Evolutionary conservation across 2,888 invertebrate species (phyloP).

Genomic region (Drosophila formosana): DNA sequence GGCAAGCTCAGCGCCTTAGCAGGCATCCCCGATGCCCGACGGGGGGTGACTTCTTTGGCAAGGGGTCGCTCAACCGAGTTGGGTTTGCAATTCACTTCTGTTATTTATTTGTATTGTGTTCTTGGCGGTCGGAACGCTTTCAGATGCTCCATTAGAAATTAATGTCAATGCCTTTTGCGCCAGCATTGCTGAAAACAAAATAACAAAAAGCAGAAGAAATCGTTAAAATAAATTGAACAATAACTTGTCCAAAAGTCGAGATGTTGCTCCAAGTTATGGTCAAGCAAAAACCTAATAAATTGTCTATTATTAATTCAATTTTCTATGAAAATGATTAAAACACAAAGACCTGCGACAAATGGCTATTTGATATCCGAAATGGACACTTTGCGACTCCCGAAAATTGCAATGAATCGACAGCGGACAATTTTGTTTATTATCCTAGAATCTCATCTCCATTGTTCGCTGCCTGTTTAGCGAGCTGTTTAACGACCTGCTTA

Average conservation of each 20-base stretch:
- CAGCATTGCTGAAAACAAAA: conserved; percentile 49
- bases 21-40: conserved; percentile 11
- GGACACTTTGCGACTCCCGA: neutral
- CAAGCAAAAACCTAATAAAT: conserved; percentile 12
- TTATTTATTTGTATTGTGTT: conserved; percentile 54
- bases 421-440: conserved; percentile 6
- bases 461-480: neutral
- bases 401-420: neutral
- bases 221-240: conserved; percentile 45
- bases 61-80: conserved; percentile 31
- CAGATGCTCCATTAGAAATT: conserved; percentile 55
- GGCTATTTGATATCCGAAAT: conserved; percentile 16
- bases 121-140: conserved; percentile 35
- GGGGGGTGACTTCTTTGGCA: conserved; percentile 10
- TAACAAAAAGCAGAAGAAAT: conserved; percentile 29
- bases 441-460: neutral
- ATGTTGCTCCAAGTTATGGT: conserved; percentile 40
- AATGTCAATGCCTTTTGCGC: conserved; percentile 39
- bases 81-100: conserved; percentile 33
- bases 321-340: conserved; percentile 20
- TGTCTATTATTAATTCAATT: conserved; percentile 36
- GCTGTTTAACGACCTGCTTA: conserved; percentile 16
- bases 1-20: conserved; percentile 45
- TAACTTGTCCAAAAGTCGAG: conserved; percentile 26
- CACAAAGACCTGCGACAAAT: conserved; percentile 20